Percentiles rank a stretch among this genome's conserved stretches.
Conservation (phyloP, 2,888 invertebrate species). For the Xanthorhoe designata region DNA sequence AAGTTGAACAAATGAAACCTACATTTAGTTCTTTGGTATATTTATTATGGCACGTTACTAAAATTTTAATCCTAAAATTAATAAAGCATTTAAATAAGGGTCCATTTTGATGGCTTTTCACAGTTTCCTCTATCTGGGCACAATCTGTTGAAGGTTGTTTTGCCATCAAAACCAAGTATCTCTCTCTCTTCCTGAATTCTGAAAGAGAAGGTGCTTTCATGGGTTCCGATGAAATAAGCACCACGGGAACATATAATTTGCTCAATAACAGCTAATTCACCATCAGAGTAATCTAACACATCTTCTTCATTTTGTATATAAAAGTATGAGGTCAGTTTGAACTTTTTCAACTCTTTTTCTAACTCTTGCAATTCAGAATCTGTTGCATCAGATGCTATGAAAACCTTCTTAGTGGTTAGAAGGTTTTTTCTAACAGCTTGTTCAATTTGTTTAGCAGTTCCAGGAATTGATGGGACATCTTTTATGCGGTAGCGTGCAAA, state of each 20-base stretch:
- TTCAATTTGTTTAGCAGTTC: conserved; percentile 91
- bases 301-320: conserved; percentile 71
- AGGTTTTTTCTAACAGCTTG: conserved; percentile 84
- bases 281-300: conserved; percentile 91
- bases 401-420: conserved; percentile 80
- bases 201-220: conserved; percentile 98
- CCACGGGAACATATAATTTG: conserved; percentile 97
- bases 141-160: conserved; percentile 94
- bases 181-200: conserved; percentile 99
- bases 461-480: conserved; percentile 91
- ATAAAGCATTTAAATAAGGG: conserved; percentile 87
- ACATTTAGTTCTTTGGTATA: not conserved
- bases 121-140: conserved; percentile 88
- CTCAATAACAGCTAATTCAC: conserved; percentile 96
- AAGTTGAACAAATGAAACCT: too few relatives aligned
- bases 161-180: conserved; percentile 93
- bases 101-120: conserved; percentile 92
- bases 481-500: conserved; percentile 91
- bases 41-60: conserved; percentile 1
- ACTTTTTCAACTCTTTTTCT: conserved; percentile 66
- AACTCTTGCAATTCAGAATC: conserved; percentile 82
- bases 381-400: conserved; percentile 94
- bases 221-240: conserved; percentile 94
- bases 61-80: not conserved
- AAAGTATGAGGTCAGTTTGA: conserved; percentile 62